Evolutionary conservation across 2,888 invertebrate genomes (phyloP).

Genomic region (Brenthis daphne): DNA sequence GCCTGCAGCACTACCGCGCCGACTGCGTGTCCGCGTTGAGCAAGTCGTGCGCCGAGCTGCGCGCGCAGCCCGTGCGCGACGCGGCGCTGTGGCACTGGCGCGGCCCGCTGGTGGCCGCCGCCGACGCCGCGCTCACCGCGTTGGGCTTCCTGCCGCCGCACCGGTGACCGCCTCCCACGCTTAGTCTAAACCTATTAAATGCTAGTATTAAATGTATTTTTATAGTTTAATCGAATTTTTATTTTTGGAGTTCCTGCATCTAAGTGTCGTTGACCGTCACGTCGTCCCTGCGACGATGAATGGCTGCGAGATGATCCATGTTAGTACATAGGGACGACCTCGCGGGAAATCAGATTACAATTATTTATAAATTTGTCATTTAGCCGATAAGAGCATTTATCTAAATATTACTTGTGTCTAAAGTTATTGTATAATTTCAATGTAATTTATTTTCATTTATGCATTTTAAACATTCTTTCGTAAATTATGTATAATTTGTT

Average conservation of each 20-base stretch:
- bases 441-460: background rate
- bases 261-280: background rate
- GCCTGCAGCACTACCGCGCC: slow-evolving; percentile 96
- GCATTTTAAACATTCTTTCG: background rate
- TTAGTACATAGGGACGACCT: slow-evolving; percentile 7
- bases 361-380: slow-evolving; percentile 7
- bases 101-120: slow-evolving; percentile 86
- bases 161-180: slow-evolving; percentile 41
- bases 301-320: background rate
- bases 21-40: slow-evolving; percentile 94
- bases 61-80: slow-evolving; percentile 91
- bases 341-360: slow-evolving; percentile 1
- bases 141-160: slow-evolving; percentile 85
- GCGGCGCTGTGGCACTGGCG: slow-evolving; percentile 94
- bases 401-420: slow-evolving; percentile 9
- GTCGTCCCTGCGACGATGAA: slow-evolving; percentile 3
- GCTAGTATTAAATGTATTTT: slow-evolving; percentile 68
- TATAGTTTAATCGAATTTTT: slow-evolving; percentile 50
- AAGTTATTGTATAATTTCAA: background rate
- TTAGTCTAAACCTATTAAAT: slow-evolving; percentile 45
- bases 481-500: background rate
- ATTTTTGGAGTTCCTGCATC: slow-evolving; percentile 30
- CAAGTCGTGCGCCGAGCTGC: slow-evolving; percentile 91
- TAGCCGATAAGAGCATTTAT: slow-evolving; percentile 17
- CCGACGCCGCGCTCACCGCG: slow-evolving; percentile 85